These are phyloP conservation scores for Cephus runcator DNA, from an alignment of 2,888 invertebrate species.

Conservation along the genomic window DNA sequence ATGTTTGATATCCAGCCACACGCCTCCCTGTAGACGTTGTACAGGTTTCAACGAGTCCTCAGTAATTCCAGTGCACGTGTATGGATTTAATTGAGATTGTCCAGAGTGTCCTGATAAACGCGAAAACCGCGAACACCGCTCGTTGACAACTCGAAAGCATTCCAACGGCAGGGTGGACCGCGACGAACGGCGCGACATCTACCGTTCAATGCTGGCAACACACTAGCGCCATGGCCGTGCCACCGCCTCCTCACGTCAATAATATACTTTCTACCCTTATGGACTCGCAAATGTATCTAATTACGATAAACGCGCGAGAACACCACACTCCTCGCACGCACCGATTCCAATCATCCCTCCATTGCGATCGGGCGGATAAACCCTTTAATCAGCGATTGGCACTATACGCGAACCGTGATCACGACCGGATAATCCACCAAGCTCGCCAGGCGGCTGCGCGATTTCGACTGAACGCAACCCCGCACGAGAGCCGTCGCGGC, in stretches of 20 bases:
- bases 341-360: constrained; percentile 3
- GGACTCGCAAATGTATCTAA: neutral
- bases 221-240: constrained; percentile 46
- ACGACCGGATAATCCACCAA: constrained; percentile 19
- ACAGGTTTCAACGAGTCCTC: neutral
- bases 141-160: constrained; percentile 27
- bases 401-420: neutral
- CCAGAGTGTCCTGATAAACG: neutral
- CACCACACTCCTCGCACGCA: neutral
- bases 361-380: constrained; percentile 11
- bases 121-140: constrained; percentile 11
- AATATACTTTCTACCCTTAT: constrained; percentile 18
- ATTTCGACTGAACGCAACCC: constrained; percentile 48
- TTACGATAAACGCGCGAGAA: constrained; percentile 22
- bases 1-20: constrained; percentile 14
- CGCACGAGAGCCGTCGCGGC: constrained; percentile 42
- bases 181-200: constrained; percentile 51
- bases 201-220: constrained; percentile 33
- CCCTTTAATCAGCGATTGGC: neutral
- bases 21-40: neutral
- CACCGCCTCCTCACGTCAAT: constrained; percentile 43
- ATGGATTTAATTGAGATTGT: neutral
- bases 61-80: neutral
- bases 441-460: constrained; percentile 50
- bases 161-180: constrained; percentile 49